Base-by-base conservation (phyloP, 2,888 invertebrate species). In the Odontocerum albicorne region DNA sequence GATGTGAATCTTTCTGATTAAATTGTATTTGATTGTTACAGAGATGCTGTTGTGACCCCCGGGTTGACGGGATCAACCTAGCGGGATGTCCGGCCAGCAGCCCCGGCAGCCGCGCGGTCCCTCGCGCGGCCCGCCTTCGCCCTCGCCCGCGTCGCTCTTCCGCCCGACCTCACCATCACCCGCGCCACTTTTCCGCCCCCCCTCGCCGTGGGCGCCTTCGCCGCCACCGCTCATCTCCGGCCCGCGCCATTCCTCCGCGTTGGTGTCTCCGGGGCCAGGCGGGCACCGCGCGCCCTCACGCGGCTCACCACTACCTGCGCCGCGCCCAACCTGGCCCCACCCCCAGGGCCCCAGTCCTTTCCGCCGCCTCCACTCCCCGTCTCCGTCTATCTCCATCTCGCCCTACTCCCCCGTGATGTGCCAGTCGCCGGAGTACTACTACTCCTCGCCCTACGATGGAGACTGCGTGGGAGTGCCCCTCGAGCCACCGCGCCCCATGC, bases 151-250 rank as follows among this genome's bases (percentile, higher is more conserved):
- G 64, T 68, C 67, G 54, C 72, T 73, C 61, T 72, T 72, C 67
- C 68, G 75, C 77, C 63, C 76, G 78, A 64, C 68, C 87, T 79
- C 85, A 84, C 43, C 80, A 82, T 89, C 88, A 79, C 85, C 85
- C 44, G 80, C 82, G 35, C 75, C 80, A 2, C 81, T 84, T 61
- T 89, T 85, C 71, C 83, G 88, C 27, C 85, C 89, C 22, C 84
- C 86, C 10, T 88, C 89, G 31, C 88, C 90, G 43, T 89, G 88
- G 80, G 83, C 84, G 6, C 85, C 87, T 1, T 85, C 87, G 63
- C 87, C 88, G 1, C 86, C 87, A n/a, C 87, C 86, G 2, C 80
- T 85, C 58, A 82, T 86, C 64, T 82, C 85, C 43, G 83, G 83
- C 40, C 82, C 81, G 16, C 73, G 82, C 62, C 79, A 79, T 65